These are phyloP conservation scores for Callionymus lyra DNA, from an alignment of 2,113 vertebrate species.

Conservation along the genomic window DNA sequence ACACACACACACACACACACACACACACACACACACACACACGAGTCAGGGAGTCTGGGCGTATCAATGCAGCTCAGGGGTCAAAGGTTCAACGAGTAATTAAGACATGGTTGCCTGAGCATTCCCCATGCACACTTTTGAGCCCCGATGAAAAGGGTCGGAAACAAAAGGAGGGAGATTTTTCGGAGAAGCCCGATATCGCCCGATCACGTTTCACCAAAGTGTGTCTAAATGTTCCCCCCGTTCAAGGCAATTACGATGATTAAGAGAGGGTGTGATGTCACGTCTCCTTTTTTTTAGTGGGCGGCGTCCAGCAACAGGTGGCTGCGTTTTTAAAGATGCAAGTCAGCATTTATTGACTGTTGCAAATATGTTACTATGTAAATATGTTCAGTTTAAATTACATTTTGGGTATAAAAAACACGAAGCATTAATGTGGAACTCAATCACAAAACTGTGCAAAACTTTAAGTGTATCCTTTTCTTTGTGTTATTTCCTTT, in stretches of 20 bases:
- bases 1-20: slow-evolving; percentile 63
- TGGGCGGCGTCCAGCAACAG: slow-evolving; percentile 11
- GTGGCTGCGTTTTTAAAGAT: too few relatives aligned
- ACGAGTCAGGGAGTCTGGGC: slow-evolving; percentile 44
- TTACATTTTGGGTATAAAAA: too few relatives aligned
- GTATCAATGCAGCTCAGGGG: slow-evolving; percentile 63
- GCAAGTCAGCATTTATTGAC: too few relatives aligned
- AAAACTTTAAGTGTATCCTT: too few relatives aligned
- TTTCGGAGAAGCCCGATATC: slow-evolving; percentile 46
- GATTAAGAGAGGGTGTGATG: slow-evolving; percentile 47
- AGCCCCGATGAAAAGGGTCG: slow-evolving; percentile 45
- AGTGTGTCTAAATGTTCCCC: slow-evolving; percentile 62
- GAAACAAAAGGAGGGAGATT: slow-evolving; percentile 47
- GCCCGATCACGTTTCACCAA: slow-evolving; percentile 55
- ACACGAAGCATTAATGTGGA: too few relatives aligned
- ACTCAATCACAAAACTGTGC: too few relatives aligned
- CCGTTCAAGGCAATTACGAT: slow-evolving; percentile 61
- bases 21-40: slow-evolving; percentile 26
- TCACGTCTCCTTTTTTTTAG: slow-evolving; percentile 25
- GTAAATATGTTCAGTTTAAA: too few relatives aligned
- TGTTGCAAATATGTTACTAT: too few relatives aligned
- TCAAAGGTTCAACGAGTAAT: slow-evolving; percentile 73
- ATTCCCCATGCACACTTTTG: slow-evolving; percentile 62
- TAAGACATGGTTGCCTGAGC: slow-evolving; percentile 70
- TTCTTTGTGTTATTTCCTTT: too few relatives aligned